These are phyloP conservation scores for Scophthalmus maximus DNA, from an alignment of 2,113 vertebrate species.

Conservation along the genomic window DNA sequence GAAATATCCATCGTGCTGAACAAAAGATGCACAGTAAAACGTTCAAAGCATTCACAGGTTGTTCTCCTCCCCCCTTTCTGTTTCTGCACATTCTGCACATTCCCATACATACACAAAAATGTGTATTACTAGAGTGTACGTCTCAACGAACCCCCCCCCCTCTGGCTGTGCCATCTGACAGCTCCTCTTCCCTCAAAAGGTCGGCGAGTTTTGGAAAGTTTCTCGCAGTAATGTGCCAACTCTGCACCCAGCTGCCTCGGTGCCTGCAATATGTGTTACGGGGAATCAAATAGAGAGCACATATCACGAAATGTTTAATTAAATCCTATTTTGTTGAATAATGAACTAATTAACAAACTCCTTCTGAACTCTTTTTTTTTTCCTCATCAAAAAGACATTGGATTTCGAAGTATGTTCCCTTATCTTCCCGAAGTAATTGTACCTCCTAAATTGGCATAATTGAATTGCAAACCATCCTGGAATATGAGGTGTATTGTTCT, in stretches of 20 bases:
- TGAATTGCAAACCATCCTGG: conserved; percentile 64
- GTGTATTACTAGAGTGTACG: background rate
- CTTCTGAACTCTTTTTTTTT: conserved; percentile 18
- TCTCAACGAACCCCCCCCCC: background rate
- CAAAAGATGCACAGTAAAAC: background rate
- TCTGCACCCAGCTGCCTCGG: conserved; percentile 19
- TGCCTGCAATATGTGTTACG: conserved; percentile 16
- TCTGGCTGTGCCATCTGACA: background rate
- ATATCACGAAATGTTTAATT: conserved; percentile 74
- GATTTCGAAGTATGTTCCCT: conserved; percentile 65
- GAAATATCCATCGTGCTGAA: conserved; percentile 26
- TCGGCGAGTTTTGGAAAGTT: conserved; percentile 49
- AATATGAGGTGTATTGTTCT: conserved; percentile 71
- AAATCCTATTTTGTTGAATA: conserved; percentile 72
- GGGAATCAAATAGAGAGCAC: conserved; percentile 48
- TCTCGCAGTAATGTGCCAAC: conserved; percentile 42
- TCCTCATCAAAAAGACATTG: conserved; percentile 49
- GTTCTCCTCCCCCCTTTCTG: background rate
- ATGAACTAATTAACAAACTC: conserved; percentile 78
- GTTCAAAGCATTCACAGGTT: background rate
- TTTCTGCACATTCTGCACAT: background rate
- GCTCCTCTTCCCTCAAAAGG: conserved; percentile 25
- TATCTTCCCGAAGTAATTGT: conserved; percentile 74
- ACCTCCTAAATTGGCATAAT: conserved; percentile 71
- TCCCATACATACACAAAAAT: background rate